Conservation (phyloP, 2,888 invertebrate genomes). For the Slavum lentiscoides region DNA sequence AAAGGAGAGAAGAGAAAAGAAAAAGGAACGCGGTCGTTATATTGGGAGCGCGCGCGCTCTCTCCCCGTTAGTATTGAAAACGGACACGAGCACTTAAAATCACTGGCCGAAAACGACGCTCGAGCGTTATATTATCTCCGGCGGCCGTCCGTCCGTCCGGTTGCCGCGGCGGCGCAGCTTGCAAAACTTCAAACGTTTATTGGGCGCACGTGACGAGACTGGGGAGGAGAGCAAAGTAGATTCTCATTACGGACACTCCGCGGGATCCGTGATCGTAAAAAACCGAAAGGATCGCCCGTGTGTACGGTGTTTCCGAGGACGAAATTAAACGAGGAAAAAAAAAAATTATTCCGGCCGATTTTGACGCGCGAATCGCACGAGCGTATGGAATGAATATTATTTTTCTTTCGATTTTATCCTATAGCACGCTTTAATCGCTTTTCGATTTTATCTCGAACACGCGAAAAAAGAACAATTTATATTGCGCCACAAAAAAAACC, state of each 20-base stretch:
- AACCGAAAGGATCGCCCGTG: not conserved
- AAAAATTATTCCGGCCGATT: too few species aligned
- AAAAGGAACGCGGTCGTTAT: not conserved
- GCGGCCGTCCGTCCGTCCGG: not conserved
- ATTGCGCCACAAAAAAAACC: too few species aligned
- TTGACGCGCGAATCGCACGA: too few species aligned
- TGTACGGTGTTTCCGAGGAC: too few species aligned
- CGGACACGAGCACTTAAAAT: conserved; percentile 50
- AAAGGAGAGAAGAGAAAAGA: not conserved
- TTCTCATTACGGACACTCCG: conserved; percentile 39
- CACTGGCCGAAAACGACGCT: conserved; percentile 50
- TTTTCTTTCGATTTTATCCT: too few species aligned
- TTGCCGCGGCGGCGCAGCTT: too few species aligned
- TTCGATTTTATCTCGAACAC: too few species aligned
- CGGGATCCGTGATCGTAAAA: conserved; percentile 29
- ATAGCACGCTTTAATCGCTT: too few species aligned
- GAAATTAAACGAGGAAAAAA: too few species aligned
- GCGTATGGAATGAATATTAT: too few species aligned
- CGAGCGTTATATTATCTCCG: conserved; percentile 46
- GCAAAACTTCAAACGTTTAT: conserved; percentile 13
- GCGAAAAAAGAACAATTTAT: too few species aligned
- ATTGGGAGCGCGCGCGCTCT: not conserved
- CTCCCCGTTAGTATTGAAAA: conserved; percentile 22
- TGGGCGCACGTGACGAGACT: conserved; percentile 2
- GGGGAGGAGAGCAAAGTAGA: conserved; percentile 33